phyloP scores from a whole-genome alignment of 1,140 invertebrate species.

The Pachyrhynchus sulphureomaculatus region DNA sequence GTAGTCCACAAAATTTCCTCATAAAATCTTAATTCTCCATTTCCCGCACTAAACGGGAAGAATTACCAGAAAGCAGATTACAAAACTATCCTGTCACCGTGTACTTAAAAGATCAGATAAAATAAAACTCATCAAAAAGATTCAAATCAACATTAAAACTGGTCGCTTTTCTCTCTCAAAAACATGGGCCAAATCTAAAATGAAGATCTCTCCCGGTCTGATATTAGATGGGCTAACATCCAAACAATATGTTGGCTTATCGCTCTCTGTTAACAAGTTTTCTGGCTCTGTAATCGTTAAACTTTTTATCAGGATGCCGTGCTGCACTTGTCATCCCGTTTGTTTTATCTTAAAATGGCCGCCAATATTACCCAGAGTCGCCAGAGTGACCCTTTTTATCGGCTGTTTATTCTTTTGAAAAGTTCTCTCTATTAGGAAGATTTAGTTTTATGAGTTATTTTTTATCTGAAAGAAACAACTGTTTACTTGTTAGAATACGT shows the following conservation, averaged over 20 bases:
- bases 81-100: not conserved
- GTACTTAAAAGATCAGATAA: constrained; percentile 46
- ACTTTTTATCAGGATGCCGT: constrained; percentile 40
- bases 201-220: constrained; percentile 41
- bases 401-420: constrained; percentile 6
- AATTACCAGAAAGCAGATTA: too few relatives aligned
- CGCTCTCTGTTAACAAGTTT: constrained; percentile 51
- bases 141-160: constrained; percentile 50
- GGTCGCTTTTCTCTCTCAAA: constrained; percentile 4
- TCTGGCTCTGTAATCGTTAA: constrained; percentile 47
- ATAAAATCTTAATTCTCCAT: too few relatives aligned
- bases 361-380: constrained; percentile 29
- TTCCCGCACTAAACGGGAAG: too few relatives aligned
- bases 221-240: constrained; percentile 46
- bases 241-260: constrained; percentile 51
- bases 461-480: too few relatives aligned
- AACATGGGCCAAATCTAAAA: constrained; percentile 46
- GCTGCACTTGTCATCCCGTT: constrained; percentile 44
- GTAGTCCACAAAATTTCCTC: too few relatives aligned
- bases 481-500: too few relatives aligned
- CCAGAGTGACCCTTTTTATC: constrained; percentile 17
- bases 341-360: constrained; percentile 44
- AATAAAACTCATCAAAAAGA: constrained; percentile 51
- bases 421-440: too few relatives aligned
- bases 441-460: too few relatives aligned